Base-by-base conservation (phyloP, 2,113 vertebrate genomes). In the Saccopteryx leptura region DNA sequence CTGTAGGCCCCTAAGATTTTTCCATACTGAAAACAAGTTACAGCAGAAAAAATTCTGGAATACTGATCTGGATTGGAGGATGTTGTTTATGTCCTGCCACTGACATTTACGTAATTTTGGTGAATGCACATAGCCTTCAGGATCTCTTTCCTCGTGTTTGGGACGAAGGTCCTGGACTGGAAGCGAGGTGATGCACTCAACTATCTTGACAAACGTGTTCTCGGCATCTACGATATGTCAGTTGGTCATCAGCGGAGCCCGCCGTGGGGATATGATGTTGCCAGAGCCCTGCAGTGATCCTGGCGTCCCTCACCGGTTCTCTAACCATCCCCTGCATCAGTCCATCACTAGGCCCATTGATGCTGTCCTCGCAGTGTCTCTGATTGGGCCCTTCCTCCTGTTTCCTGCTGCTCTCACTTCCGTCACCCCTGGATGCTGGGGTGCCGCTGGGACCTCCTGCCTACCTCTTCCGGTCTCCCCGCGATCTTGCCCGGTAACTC, bases 41-140 rank as follows among this genome's bases (percentile, higher is more conserved):
- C 7, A 87, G 68, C 50, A 78, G 88, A 65, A 81, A 71, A 66
- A 95, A 61, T 19, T 48, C 75, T 85, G 31, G 50, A 84, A 19
- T 31, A 68, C 15, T 31, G 63, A 33, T 91, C 5, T 78, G 76
- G n/a, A 90, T 92, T 88, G 78, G 28, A 23, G 63, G 61, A 52
- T 80, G 90, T 72, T 61, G 19, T 96, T 95, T 88, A 94, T 78
- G 85, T 79, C 78, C 46, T 78, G 23, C 50, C n/a, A 18, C 21
- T 88, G 58, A 75, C 46, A 72, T 19, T 65, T 65, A 56, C 56
- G 15, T 78, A 72, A 80, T 56, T 88, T 92, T 76, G 48, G 50
- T 81, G 52, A 80, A 84, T 92, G 80, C 81, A 66, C 9, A n/a
- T 66, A 85, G 24, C 79, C 61, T 68, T 72, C 17, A 78, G 58